Conservation (phyloP, 2,113 vertebrate species). For the Phyllostomus hastatus region DNA sequence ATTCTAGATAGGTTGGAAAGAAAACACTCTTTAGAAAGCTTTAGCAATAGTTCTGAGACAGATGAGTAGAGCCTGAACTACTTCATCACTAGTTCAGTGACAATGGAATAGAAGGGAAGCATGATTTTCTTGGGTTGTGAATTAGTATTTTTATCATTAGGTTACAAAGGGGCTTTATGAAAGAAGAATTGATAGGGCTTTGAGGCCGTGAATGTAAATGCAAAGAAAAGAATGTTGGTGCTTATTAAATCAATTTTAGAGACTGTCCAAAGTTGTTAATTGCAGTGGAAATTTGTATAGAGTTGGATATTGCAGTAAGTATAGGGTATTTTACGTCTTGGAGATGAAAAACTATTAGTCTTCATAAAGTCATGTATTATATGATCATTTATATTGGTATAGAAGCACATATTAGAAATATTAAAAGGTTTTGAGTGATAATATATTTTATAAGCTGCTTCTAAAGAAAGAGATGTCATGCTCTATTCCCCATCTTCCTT, state of each 20-base stretch:
- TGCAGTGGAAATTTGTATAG: not conserved
- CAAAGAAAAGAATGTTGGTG: slow-evolving; percentile 13
- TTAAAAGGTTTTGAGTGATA: not conserved
- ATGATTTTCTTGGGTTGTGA: not conserved
- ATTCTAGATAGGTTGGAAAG: not conserved
- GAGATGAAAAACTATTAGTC: not conserved
- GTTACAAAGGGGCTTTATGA: not conserved
- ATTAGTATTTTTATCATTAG: slow-evolving; percentile 5
- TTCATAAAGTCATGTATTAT: slow-evolving; percentile 4
- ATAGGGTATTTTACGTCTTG: not conserved
- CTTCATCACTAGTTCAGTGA: not conserved
- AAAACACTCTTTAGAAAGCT: slow-evolving; percentile 5
- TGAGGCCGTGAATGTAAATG: not conserved
- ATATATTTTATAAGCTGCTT: not conserved
- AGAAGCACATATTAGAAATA: not conserved
- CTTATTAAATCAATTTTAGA: slow-evolving; percentile 20
- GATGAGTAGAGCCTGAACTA: not conserved
- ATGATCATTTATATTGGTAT: not conserved
- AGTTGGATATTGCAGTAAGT: not conserved
- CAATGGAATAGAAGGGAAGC: not conserved
- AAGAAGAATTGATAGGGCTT: not conserved
- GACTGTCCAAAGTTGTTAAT: not conserved
- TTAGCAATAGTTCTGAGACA: not conserved
- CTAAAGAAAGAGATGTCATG: not conserved
- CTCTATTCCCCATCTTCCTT: not conserved